Evolutionary conservation across 92 coral and sea anemone genomes (phyloP).

Genomic region (Hydrozoanthus gracilis): DNA sequence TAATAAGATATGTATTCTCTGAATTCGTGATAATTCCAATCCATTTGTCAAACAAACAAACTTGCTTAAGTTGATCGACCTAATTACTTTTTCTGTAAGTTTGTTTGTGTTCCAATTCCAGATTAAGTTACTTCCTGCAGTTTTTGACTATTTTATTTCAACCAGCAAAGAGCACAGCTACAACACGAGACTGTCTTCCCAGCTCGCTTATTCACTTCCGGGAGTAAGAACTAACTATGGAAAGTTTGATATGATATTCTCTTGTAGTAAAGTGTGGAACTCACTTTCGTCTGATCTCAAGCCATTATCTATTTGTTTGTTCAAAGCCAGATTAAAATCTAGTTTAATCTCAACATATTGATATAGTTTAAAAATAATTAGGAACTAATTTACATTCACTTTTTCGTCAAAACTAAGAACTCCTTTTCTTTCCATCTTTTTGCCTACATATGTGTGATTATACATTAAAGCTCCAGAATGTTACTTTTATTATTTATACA

Average conservation of each 20-base stretch:
- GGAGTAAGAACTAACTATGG: too few species aligned
- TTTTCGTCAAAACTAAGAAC: slow-evolving; percentile 18
- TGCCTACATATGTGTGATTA: background rate
- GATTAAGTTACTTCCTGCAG: too few species aligned
- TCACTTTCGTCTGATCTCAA: slow-evolving; percentile 17
- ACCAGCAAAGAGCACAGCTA: too few species aligned
- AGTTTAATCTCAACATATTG: slow-evolving; percentile 4
- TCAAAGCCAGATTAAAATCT: slow-evolving; percentile 24
- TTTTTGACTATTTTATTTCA: too few species aligned
- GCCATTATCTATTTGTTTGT: slow-evolving; percentile 2
- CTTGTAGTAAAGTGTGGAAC: background rate
- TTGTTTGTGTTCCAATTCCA: too few species aligned
- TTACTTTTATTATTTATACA: slow-evolving; percentile 1
- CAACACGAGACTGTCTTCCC: too few species aligned
- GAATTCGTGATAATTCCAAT: too few species aligned
- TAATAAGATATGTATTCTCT: too few species aligned
- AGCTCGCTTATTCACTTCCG: too few species aligned
- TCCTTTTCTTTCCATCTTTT: background rate
- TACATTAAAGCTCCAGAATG: slow-evolving; percentile 1
- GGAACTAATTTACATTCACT: too few species aligned
- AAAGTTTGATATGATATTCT: slow-evolving; percentile 1
- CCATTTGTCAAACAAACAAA: too few species aligned
- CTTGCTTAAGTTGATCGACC: background rate
- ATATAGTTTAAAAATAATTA: background rate
- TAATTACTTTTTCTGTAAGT: background rate